Conservation (phyloP, 2,797 vertebrate species). For the Pangasius mekongensis region DNA sequence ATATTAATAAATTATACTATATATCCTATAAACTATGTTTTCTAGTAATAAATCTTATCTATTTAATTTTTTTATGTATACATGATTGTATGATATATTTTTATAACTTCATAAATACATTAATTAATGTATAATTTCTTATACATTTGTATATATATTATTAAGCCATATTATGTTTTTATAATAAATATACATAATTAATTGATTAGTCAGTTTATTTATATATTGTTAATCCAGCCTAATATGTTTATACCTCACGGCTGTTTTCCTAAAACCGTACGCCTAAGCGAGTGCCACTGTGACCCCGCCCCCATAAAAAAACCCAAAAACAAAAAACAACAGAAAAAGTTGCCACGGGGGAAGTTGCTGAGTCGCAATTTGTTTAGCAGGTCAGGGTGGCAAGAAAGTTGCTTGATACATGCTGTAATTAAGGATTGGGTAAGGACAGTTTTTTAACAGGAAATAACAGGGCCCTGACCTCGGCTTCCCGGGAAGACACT, state of each 20-base stretch:
- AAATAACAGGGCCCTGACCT: conserved; percentile 50
- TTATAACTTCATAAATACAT: neutral
- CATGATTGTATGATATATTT: neutral
- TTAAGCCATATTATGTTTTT: neutral
- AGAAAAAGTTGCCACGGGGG: neutral
- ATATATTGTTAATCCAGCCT: neutral
- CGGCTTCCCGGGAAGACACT: conserved; percentile 17
- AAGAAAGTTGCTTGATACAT: conserved; percentile 28
- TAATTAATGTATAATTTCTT: neutral
- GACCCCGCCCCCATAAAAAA: no score
- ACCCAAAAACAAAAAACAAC: no score
- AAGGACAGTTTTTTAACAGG: conserved; percentile 41
- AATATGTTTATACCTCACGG: conserved; percentile 9
- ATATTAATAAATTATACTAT: no score
- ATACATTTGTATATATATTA: neutral
- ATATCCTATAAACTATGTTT: neutral
- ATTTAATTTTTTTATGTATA: neutral
- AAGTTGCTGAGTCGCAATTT: conserved; percentile 16
- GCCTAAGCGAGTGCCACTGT: neutral
- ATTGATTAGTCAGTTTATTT: neutral
- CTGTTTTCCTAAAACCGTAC: neutral
- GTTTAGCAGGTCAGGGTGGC: conserved; percentile 23
- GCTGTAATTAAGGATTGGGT: conserved; percentile 51
- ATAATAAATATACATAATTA: neutral
- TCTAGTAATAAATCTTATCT: neutral